phyloP scores from a whole-genome alignment of 2,113 vertebrate species.

The Sceloporus undulatus region DNA sequence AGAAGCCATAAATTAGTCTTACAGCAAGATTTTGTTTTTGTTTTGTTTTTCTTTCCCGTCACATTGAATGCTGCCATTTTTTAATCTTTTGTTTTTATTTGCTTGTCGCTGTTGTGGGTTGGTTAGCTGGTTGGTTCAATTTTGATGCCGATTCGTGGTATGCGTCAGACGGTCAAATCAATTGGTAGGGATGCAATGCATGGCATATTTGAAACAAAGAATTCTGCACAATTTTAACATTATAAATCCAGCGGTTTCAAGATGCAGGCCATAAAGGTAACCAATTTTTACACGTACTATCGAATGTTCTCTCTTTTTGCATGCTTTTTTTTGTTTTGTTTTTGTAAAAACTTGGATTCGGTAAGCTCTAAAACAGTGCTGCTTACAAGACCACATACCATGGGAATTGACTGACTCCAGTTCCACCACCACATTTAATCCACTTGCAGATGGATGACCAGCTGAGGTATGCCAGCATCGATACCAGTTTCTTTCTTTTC shows the following conservation, averaged over 20 bases:
- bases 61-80: conserved; percentile 72
- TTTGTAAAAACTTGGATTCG: conserved; percentile 72
- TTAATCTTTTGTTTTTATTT: conserved; percentile 33
- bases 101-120: conserved; percentile 20
- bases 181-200: conserved; percentile 80
- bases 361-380: conserved; percentile 80
- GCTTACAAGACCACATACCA: conserved; percentile 79
- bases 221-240: conserved; percentile 82
- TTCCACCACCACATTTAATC: conserved; percentile 81
- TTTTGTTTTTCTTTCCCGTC: conserved; percentile 69
- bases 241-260: conserved; percentile 84
- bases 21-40: conserved; percentile 61
- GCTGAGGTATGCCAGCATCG: conserved; percentile 72
- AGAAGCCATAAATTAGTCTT: conserved; percentile 76
- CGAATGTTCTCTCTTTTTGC: conserved; percentile 82
- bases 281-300: conserved; percentile 83
- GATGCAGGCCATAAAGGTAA: conserved; percentile 85
- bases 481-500: conserved; percentile 28
- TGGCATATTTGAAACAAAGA: conserved; percentile 83
- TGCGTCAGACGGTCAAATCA: conserved; percentile 80
- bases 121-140: conserved; percentile 40
- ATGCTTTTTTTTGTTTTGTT: conserved; percentile 75
- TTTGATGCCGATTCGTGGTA: conserved; percentile 79
- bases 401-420: conserved; percentile 73
- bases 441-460: conserved; percentile 81